phyloP scores from a whole-genome alignment of 2,797 vertebrate species.

The Tenualosa ilisha region DNA sequence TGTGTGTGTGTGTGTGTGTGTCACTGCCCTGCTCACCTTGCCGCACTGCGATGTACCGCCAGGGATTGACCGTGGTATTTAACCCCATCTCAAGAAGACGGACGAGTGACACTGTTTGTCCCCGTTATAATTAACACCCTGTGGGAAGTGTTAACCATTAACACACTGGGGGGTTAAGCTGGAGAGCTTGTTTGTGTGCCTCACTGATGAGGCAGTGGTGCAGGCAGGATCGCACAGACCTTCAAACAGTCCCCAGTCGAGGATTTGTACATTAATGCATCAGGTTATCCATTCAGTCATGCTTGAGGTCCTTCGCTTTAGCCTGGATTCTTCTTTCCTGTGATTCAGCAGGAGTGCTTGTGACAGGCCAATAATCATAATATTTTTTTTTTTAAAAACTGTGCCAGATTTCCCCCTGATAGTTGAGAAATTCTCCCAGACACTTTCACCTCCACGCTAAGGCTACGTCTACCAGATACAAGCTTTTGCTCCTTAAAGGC shows the following conservation, averaged over 20 bases:
- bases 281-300: conserved; percentile 5
- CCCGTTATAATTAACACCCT: neutral
- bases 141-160: neutral
- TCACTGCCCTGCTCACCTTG: neutral
- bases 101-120: neutral
- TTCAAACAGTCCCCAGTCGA: neutral
- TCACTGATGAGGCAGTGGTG: neutral
- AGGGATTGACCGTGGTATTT: neutral
- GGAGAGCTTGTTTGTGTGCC: neutral
- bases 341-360: neutral
- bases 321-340: neutral
- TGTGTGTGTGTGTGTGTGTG: neutral
- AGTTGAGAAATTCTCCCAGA: too few species aligned
- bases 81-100: neutral
- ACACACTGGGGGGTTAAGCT: neutral
- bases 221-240: neutral
- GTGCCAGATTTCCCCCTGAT: too few species aligned
- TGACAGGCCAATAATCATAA: neutral
- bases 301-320: neutral
- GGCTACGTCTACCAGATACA: too few species aligned
- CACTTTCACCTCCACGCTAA: too few species aligned
- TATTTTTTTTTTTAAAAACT: neutral
- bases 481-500: too few species aligned
- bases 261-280: neutral
- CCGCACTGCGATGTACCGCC: neutral